Conservation (phyloP, 2,888 invertebrate species). For the Exocentrus adspersus region DNA sequence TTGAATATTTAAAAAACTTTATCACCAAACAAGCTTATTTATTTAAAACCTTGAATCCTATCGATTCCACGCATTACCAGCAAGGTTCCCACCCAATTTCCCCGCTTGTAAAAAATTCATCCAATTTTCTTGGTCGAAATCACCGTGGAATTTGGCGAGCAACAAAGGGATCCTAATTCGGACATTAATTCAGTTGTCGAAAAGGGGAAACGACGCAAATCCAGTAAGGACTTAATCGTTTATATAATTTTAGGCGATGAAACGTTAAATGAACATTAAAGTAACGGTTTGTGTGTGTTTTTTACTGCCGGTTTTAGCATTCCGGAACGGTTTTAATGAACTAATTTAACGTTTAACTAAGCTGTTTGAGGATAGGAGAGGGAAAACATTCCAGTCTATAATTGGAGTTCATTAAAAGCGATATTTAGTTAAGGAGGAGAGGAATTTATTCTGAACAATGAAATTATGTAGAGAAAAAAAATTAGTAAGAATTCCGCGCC, state of each 20-base stretch:
- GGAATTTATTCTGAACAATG: no score
- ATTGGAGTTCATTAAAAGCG: background rate
- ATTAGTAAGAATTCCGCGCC: no score
- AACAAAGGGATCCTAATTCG: slow-evolving; percentile 28
- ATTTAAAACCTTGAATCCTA: no score
- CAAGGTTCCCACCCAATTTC: no score
- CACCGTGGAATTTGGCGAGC: slow-evolving; percentile 23
- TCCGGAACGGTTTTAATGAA: slow-evolving; percentile 7
- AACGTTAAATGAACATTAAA: slow-evolving; percentile 19
- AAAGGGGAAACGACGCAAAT: slow-evolving; percentile 21
- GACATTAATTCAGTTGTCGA: slow-evolving; percentile 25
- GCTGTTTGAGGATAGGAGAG: background rate
- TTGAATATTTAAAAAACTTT: no score
- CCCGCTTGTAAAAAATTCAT: no score
- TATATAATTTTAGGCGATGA: slow-evolving; percentile 21
- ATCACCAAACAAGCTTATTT: no score
- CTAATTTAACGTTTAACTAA: slow-evolving; percentile 17
- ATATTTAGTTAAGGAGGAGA: background rate
- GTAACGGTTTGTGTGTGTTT: slow-evolving; percentile 22
- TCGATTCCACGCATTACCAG: background rate
- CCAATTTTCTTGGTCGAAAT: background rate
- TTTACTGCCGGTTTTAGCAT: slow-evolving; percentile 15
- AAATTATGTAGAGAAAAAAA: no score
- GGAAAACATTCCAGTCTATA: background rate
- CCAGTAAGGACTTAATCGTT: slow-evolving; percentile 27